These are phyloP conservation scores for Augochlora pura DNA, from an alignment of 1,140 invertebrate species.

Conservation along the genomic window DNA sequence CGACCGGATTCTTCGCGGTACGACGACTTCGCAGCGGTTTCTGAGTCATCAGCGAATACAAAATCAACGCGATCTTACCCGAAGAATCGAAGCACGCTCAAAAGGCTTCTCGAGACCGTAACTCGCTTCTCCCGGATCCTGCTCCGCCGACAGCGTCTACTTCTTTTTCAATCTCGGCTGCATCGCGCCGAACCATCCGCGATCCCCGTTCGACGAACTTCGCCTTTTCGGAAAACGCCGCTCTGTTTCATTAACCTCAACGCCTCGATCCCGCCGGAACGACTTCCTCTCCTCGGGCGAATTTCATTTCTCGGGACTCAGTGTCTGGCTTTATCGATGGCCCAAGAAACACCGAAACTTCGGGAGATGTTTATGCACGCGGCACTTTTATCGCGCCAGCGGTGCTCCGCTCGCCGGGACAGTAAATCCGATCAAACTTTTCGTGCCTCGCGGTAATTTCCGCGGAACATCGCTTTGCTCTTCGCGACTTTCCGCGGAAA, in stretches of 20 bases:
- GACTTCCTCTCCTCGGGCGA: not conserved
- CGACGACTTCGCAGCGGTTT: not conserved
- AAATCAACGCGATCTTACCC: conserved; percentile 7
- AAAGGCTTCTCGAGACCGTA: conserved; percentile 18
- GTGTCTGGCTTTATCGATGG: not conserved
- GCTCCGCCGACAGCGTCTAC: not conserved
- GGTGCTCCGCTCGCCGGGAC: not conserved
- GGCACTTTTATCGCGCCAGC: not conserved
- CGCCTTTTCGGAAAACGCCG: not conserved
- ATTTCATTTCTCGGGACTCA: not conserved
- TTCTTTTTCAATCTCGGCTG: not conserved
- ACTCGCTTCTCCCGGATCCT: not conserved
- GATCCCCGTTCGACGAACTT: no score
- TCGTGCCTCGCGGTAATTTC: not conserved
- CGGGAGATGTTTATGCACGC: not conserved
- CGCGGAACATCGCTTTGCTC: not conserved
- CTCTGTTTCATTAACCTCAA: not conserved
- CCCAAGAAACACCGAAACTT: not conserved
- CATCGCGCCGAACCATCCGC: no score
- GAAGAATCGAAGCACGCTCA: conserved; percentile 7
- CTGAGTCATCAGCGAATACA: not conserved
- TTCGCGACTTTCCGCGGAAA: not conserved
- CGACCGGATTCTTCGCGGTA: no score
- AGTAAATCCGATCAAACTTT: conserved; percentile 3
- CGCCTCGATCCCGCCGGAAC: no score